Evolutionary conservation across 2,113 vertebrate species (phyloP).

Genomic region (Embiotoca jacksoni): DNA sequence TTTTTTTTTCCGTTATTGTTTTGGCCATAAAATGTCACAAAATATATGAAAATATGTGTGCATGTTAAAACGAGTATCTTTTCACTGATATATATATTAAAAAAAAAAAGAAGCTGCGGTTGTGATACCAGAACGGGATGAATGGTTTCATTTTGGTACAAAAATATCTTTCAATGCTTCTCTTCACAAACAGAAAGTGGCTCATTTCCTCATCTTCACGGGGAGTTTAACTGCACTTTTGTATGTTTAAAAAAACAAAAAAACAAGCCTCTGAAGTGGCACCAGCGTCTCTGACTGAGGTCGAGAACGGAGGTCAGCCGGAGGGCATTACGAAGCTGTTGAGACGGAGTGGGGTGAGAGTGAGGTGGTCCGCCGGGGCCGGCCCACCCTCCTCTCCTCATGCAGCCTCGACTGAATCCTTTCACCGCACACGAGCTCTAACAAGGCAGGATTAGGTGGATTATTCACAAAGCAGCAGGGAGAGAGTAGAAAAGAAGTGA

Average conservation of each 20-base stretch:
- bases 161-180: too few species aligned
- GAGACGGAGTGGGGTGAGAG: conserved; percentile 10
- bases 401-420: conserved; percentile 26
- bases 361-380: conserved; percentile 15
- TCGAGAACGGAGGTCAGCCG: conserved; percentile 10
- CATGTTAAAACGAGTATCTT: too few species aligned
- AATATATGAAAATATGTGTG: background rate
- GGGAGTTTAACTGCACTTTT: too few species aligned
- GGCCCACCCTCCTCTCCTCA: conserved; percentile 6
- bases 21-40: background rate
- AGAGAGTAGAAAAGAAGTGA: conserved; percentile 34
- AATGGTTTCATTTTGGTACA: too few species aligned
- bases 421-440: conserved; percentile 35
- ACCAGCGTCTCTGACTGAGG: background rate
- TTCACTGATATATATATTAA: too few species aligned
- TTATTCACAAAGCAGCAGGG: conserved; percentile 55
- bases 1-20: background rate
- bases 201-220: too few species aligned
- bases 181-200: too few species aligned
- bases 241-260: too few species aligned
- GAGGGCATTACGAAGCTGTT: conserved; percentile 4
- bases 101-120: too few species aligned
- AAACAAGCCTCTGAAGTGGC: background rate
- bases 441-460: conserved; percentile 63
- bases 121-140: too few species aligned